Evolutionary conservation across 2,797 vertebrate species (phyloP).

Genomic region (Gymnoscopelus microlampas): DNA sequence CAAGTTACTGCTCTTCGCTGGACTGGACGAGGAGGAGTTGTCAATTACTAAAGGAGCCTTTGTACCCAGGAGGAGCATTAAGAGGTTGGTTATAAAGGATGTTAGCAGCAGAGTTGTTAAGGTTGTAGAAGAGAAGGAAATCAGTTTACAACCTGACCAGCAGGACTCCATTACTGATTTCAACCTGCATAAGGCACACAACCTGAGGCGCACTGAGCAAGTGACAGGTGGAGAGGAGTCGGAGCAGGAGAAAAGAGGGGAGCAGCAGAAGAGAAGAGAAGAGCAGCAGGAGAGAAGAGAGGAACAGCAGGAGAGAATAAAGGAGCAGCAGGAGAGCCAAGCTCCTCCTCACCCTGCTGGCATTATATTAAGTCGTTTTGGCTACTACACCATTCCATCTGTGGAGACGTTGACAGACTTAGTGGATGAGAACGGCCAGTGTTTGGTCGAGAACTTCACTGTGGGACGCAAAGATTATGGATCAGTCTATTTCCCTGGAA

Average conservation of each 20-base stretch:
- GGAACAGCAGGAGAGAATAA: too few relatives aligned
- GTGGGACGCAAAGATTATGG: conserved; percentile 96
- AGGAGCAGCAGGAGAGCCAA: conserved; percentile 74
- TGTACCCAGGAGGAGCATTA: conserved; percentile 96
- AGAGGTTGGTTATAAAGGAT: conserved; percentile 96
- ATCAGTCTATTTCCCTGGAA: conserved; percentile 92
- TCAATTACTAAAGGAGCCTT: conserved; percentile 90
- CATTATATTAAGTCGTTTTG: conserved; percentile 87
- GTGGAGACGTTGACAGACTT: conserved; percentile 91
- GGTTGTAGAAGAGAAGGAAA: too few relatives aligned
- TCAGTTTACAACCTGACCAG: conserved; percentile 75
- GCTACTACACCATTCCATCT: conserved; percentile 95
- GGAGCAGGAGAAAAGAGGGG: conserved; percentile 80
- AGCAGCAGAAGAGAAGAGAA: conserved; percentile 80
- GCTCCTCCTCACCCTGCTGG: conserved; percentile 92
- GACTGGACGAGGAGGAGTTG: conserved; percentile 93
- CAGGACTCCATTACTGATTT: conserved; percentile 92
- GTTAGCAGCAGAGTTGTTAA: conserved; percentile 79
- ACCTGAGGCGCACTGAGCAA: conserved; percentile 87
- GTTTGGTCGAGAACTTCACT: conserved; percentile 92
- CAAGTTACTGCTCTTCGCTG: conserved; percentile 95
- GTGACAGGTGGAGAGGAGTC: conserved; percentile 89
- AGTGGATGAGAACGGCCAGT: conserved; percentile 86
- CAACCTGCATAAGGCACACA: not conserved
- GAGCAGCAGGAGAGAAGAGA: too few relatives aligned